Base-by-base conservation (phyloP, 2,113 vertebrate genomes). In the Fulmarus glacialis region DNA sequence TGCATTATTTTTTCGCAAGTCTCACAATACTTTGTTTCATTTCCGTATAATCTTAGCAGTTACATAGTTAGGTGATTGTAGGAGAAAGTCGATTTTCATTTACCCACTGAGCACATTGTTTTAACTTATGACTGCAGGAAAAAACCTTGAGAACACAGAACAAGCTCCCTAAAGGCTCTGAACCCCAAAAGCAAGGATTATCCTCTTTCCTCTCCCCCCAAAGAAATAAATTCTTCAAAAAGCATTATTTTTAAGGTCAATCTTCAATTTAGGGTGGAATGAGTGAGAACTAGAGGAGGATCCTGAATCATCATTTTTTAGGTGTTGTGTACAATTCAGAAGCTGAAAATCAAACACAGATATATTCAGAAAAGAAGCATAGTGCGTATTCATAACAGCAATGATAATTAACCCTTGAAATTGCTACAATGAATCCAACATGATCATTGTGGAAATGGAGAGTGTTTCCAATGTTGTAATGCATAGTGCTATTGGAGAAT, bases 391-490 rank as follows among this genome's bases (percentile, higher is more conserved):
- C 4, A 8, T 45, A 45, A 13, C 59, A 80, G 62, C 45, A 32
- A 3, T 43, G 66, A 18, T 24, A 50, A 74, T 82, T 45, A 78
- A 71, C 38, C 71, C 30, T 30, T 67, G 63, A 58, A 82, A 38
- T 43, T 43, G 50, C 29, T 84, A 6, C 34, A 4, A 0, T 13
- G 64, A 80, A 6, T 53, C 62, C 71, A 47, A 0, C 4, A 2
- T 8, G 53, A 36, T 53, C 43, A 4, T 47, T 34, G 21, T 48
- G 84, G 52, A 42, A 63, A 8, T 10, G 52, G 60, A 58, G 78
- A 74, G 43, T 5, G 63, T 70, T 94, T 45, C 88, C 47, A 17
- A 2, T 23, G n/a, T 20, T 50, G 63, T 42, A 50, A 18, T 22
- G 42, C 63, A 12, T 13, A 16, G 50, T 7, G 60, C 59, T 45